Evolutionary conservation across 2,888 invertebrate species (phyloP), one percentile per base, ranked within the genome.

Genomic region (Rotaria socialis): DNA sequence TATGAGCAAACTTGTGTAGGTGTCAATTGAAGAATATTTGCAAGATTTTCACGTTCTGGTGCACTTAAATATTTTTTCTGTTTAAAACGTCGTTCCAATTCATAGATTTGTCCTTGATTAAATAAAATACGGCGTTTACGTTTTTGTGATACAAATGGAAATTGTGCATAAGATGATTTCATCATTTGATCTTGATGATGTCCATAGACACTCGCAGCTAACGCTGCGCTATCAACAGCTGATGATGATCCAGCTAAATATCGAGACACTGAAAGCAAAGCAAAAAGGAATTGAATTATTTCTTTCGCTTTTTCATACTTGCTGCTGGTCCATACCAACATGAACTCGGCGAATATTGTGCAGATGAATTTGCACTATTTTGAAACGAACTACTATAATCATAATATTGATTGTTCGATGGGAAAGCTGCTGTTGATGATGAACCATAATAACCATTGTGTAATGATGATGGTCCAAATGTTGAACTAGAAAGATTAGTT

Each of bases 101-200:
- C 97, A 92, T 96, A 97, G 87, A 97, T 97, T 94, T 97, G 97
- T 89, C 96, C 96, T 92, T 97, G 97, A 87, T 97, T 97, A 93
- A 97, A 97, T 89, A 97, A 94, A 88, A 97, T 96, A 89, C 97
- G 93, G 89, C 97, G 93, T 93, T 97, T 97, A 91, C 97, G 93
- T 86, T 90, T 90, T 88, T 84, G 58, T 27, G 86, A 86, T 67
- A 67, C 84, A 84, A 84, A 86, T 60, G 86, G 84, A 86, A 84
- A 86, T 41, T 86, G 86, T 27, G 50, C 84, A 41, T 84, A 86
- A 14, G 84, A 47, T 41, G 85, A 85, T 60, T 74, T 52, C 22
- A 43, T 27, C 85, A 85, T 85, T 27, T 55, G 58, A 56, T 60
- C 85, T 50, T 43, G 55, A 27, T n/a, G 84, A 84, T 50, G 50